Percentiles rank a stretch among this genome's conserved stretches.
phyloP scores from a whole-genome alignment of 2,113 vertebrate genomes.

The Synchiropus splendidus region DNA sequence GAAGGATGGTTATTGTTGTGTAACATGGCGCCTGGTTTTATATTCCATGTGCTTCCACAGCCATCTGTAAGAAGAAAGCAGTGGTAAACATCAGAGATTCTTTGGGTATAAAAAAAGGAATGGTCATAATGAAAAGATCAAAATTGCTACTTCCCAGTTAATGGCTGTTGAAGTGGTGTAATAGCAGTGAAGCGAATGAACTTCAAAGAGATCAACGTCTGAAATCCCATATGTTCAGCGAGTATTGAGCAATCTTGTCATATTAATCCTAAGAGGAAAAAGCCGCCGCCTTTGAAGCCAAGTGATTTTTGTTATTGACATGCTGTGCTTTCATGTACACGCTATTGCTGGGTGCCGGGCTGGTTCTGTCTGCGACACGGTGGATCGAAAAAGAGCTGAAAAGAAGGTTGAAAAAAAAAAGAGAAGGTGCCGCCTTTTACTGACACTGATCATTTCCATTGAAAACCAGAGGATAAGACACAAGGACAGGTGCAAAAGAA shows the following conservation, averaged over 20 bases:
- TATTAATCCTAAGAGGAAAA: slow-evolving; percentile 23
- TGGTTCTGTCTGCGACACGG: not conserved
- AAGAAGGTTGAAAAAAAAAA: slow-evolving; percentile 12
- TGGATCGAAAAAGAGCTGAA: slow-evolving; percentile 12
- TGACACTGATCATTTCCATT: slow-evolving; percentile 12
- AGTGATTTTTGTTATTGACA: slow-evolving; percentile 9
- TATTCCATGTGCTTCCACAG: too few species aligned
- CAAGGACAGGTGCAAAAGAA: slow-evolving; percentile 19
- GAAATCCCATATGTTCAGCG: slow-evolving; percentile 23
- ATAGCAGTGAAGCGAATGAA: slow-evolving; percentile 15
- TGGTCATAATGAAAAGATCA: slow-evolving; percentile 15
- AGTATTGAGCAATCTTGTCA: slow-evolving; percentile 16
- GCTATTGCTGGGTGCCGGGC: slow-evolving; percentile 15
- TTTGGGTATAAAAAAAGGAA: not conserved
- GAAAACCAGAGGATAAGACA: too few species aligned
- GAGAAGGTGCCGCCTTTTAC: slow-evolving; percentile 14
- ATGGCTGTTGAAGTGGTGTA: slow-evolving; percentile 1
- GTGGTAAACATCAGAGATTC: too few species aligned
- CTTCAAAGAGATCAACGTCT: slow-evolving; percentile 22
- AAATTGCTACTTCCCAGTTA: slow-evolving; percentile 2
- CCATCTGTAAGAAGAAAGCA: too few species aligned
- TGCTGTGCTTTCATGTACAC: slow-evolving; percentile 17
- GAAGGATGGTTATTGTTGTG: too few species aligned
- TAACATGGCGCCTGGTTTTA: too few species aligned
- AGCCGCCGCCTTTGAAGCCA: not conserved